Percentiles rank a stretch among this genome's conserved stretches.
These are phyloP conservation scores for Pitta sordida DNA, from an alignment of 2,113 vertebrate genomes.

Conservation along the genomic window DNA sequence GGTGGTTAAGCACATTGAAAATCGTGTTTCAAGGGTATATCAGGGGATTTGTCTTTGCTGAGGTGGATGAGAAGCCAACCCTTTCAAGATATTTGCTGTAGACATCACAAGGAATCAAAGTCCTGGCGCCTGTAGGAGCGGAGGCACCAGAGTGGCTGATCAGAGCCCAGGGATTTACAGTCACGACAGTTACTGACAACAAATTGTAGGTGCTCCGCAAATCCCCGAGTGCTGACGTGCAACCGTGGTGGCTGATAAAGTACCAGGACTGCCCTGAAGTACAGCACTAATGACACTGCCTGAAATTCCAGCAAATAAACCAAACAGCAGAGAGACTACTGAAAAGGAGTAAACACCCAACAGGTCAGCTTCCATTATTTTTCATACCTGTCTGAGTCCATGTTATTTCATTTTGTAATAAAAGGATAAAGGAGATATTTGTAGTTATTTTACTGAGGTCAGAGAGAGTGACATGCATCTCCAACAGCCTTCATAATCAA, in stretches of 20 bases:
- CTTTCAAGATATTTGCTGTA: slow-evolving; percentile 32
- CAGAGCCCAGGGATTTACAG: background rate
- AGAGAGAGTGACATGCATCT: background rate
- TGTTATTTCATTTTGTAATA: slow-evolving; percentile 2
- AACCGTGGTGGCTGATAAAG: background rate
- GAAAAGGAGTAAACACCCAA: background rate
- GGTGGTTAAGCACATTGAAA: slow-evolving; percentile 51
- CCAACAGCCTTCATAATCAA: background rate
- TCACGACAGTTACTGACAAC: background rate
- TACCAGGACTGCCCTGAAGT: background rate
- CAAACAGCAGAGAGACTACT: background rate
- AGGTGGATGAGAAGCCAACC: slow-evolving; percentile 22
- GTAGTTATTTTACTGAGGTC: slow-evolving; percentile 1
- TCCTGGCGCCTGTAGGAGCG: background rate
- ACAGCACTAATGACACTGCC: background rate
- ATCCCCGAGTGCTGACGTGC: background rate
- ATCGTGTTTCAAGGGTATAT: slow-evolving; percentile 22
- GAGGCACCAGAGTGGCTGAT: background rate
- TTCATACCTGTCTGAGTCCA: background rate
- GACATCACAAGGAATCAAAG: slow-evolving; percentile 52
- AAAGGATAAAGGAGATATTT: background rate
- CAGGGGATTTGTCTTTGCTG: slow-evolving; percentile 36
- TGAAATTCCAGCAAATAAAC: background rate
- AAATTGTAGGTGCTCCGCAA: background rate
- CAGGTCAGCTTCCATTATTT: background rate